phyloP scores from a whole-genome alignment of 2,113 vertebrate species.

The Lagopus muta region DNA sequence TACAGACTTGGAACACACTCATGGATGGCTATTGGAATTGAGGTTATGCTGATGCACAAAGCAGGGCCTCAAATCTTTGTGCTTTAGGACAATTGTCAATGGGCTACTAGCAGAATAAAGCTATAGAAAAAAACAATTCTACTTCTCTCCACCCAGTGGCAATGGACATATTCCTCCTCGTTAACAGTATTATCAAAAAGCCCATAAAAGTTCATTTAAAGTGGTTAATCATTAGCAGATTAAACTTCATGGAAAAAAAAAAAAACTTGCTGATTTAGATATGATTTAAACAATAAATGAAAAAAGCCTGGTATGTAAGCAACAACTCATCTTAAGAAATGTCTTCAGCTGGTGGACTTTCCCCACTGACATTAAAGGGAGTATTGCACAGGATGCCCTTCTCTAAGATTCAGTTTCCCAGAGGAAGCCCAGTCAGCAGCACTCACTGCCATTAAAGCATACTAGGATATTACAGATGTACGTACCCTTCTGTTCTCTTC shows the following conservation, averaged over 20 bases:
- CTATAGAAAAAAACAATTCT: not conserved
- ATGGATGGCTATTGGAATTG: rapidly evolving
- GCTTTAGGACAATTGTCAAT: not conserved
- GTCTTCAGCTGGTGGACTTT: not conserved
- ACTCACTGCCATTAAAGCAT: not conserved
- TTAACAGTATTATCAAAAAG: not conserved
- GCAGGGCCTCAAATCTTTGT: not conserved
- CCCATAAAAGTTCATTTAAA: not conserved
- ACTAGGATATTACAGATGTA: not conserved
- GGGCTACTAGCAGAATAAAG: not conserved
- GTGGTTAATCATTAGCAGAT: not conserved
- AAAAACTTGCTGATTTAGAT: not conserved
- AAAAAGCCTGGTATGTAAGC: not conserved
- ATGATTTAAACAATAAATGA: not conserved
- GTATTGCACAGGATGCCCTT: not conserved
- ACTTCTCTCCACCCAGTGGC: not conserved
- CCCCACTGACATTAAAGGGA: not conserved
- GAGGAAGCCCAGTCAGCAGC: not conserved
- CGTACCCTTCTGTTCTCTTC: not conserved
- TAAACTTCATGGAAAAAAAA: not conserved
- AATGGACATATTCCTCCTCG: not conserved
- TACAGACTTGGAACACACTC: not conserved
- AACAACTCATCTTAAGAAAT: not conserved
- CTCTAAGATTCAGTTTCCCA: not conserved
- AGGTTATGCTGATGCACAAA: not conserved